phyloP scores from a whole-genome alignment of 2,113 vertebrate species.

The Xiphophorus hellerii region DNA sequence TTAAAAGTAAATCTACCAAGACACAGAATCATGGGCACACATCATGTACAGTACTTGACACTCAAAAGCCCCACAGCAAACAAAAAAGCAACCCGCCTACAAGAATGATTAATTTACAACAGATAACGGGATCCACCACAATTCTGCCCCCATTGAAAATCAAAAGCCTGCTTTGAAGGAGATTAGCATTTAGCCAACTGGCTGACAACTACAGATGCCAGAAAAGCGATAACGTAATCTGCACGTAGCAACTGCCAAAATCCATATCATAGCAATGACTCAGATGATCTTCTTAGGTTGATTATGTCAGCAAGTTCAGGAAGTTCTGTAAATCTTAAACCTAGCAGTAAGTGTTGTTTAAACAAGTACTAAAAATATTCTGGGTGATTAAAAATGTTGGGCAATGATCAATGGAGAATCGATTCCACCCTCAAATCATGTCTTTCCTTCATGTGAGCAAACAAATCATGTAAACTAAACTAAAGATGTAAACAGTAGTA shows the following conservation, averaged over 20 bases:
- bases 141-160: slow-evolving; percentile 48
- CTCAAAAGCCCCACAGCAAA: slow-evolving; percentile 66
- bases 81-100: slow-evolving; percentile 45
- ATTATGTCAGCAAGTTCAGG: background rate
- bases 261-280: slow-evolving; percentile 45
- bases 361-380: slow-evolving; percentile 2
- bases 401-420: background rate
- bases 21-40: slow-evolving; percentile 65
- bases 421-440: background rate
- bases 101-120: slow-evolving; percentile 27
- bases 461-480: background rate
- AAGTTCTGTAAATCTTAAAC: slow-evolving; percentile 19
- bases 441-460: background rate
- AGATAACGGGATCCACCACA: slow-evolving; percentile 28
- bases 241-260: slow-evolving; percentile 8
- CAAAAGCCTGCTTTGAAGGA: slow-evolving; percentile 47
- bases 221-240: slow-evolving; percentile 23
- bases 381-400: background rate
- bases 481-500: background rate
- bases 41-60: slow-evolving; percentile 69
- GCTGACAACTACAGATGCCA: slow-evolving; percentile 19
- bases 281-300: background rate
- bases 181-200: slow-evolving; percentile 24
- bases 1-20: slow-evolving; percentile 67
- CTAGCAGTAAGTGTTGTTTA: background rate